A percentile compares a stretch with the other conserved stretches of the same genome.
phyloP scores from a whole-genome alignment of 2,797 vertebrate species.

The Tenualosa ilisha region DNA sequence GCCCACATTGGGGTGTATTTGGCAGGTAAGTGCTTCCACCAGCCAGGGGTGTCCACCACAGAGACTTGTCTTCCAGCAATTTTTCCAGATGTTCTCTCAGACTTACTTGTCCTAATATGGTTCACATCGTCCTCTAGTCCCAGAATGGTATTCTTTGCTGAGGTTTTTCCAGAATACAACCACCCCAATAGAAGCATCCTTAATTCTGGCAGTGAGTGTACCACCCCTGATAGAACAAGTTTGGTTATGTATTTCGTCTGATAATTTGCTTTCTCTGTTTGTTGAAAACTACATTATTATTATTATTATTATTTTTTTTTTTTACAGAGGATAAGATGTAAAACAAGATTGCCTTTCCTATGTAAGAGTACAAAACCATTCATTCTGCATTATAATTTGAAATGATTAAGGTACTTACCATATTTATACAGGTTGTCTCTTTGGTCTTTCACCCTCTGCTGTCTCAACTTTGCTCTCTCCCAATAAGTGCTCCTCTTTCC shows the following conservation, averaged over 20 bases:
- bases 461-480: background rate
- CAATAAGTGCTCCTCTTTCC: background rate
- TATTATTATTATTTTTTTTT: background rate
- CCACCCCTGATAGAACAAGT: too few relatives aligned
- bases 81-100: background rate
- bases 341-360: too few relatives aligned
- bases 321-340: too few relatives aligned
- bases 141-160: background rate
- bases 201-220: background rate
- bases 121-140: background rate
- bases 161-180: background rate
- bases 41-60: slow-evolving; percentile 4
- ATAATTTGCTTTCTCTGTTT: too few relatives aligned
- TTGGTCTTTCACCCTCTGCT: too few relatives aligned
- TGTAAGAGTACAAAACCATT: too few relatives aligned
- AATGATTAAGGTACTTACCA: too few relatives aligned
- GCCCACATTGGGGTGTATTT: background rate
- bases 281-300: too few relatives aligned
- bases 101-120: background rate
- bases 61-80: background rate
- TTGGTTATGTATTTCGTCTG: too few relatives aligned
- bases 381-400: too few relatives aligned
- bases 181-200: background rate
- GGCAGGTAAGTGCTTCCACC: background rate
- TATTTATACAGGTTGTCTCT: too few relatives aligned